Evolutionary conservation across 2,113 vertebrate genomes (phyloP), one percentile per base, ranked within the genome.

Genomic region (Heterotis niloticus): DNA sequence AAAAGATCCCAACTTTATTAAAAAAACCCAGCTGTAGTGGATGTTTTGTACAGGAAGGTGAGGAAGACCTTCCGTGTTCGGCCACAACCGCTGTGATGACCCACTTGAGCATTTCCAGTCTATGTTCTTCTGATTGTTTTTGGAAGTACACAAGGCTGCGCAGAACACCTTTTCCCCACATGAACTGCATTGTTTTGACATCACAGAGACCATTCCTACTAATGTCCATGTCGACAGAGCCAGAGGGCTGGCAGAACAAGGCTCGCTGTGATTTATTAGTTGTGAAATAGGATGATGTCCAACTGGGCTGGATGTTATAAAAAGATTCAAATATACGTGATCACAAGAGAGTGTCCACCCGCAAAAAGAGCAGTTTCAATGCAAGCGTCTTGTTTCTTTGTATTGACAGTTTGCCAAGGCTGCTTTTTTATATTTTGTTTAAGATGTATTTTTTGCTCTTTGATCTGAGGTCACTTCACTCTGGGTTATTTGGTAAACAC

Each of bases 131-230:
- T 29, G 20, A 29, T 60, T 60, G 16, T 23, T 20, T 75, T 59
- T 59, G 57, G 16, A 28, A 60, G 24, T 60, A 24, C 20, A 26
- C 73, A 62, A 18, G 18, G 26, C 57, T 60, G 17, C 60, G 16
- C 60, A 23, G 60, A 73, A 73, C 24, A 20, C n/a, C 72, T 11
- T 75, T 26, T 75, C 54, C 24, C 23, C 10, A 75, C 54, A 62
- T 11, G 5, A 75, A 34, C 24, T 29, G 56, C 71, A 60, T 75
- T 75, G 56, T 75, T 75, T 75, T 75, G 57, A 75, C 73, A 75
- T 75, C 17, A 52, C 34, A 71, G 69, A 44, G 14, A n/a, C 51
- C 51, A 28, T 71, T 71, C 20, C 24, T 34, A 26, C 56, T 17
- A 60, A 26, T 28, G 52, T 56, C 72, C 20, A 5, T 28, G 13